Evolutionary conservation across 2,113 vertebrate species (phyloP), one percentile per base, ranked within the genome.

Genomic region (Falco punctatus): DNA sequence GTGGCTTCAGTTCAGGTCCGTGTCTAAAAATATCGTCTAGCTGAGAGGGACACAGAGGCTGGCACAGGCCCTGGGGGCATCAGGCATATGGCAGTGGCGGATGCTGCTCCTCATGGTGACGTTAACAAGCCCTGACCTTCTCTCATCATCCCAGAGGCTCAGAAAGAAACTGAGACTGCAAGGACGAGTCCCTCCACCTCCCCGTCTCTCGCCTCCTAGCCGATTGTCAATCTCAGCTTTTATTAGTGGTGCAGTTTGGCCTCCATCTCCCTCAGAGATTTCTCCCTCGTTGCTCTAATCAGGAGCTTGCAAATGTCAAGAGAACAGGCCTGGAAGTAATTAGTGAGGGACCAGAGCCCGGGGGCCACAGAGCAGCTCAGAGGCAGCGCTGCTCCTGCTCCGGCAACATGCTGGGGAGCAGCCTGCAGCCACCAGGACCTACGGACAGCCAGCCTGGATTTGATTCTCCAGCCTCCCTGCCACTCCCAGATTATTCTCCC

Each of bases 101-200:
- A 83, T 89, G 83, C 83, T 59, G 88, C 96, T 97, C 94, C 96
- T 97, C 93, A 59, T 46, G 2, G 91, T 95, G 96, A 97, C 83
- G 81, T 88, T 97, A 96, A 97, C 96, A 91, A 96, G 97, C 95
- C 94, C 95, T 94, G 97, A 96, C 94, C 97, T 95, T 92, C 95
- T 96, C 96, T 96, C 88, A 42, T 95, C 94, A 95, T 92, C 94
- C 96, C 94, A 92, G 86, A 94, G 95, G 94, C 96, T 96, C 83
- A 6, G 83, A 65, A 62, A 89, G 96, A 94, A 89, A 89, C 86
- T 0, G 75, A 95, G 86, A 86, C 15, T 32, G 94, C 92, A 94
- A 97, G 97, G 96, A 96, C 65, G 3, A 91, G 91, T 84, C 65
- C 82, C 83, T 59, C 59, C 92, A 23, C 95, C 91, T 88, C 82